Percentiles rank a stretch among this genome's conserved stretches.
Evolutionary conservation across 2,113 vertebrate genomes (phyloP).

Genomic region (Spilogale gracilis): DNA sequence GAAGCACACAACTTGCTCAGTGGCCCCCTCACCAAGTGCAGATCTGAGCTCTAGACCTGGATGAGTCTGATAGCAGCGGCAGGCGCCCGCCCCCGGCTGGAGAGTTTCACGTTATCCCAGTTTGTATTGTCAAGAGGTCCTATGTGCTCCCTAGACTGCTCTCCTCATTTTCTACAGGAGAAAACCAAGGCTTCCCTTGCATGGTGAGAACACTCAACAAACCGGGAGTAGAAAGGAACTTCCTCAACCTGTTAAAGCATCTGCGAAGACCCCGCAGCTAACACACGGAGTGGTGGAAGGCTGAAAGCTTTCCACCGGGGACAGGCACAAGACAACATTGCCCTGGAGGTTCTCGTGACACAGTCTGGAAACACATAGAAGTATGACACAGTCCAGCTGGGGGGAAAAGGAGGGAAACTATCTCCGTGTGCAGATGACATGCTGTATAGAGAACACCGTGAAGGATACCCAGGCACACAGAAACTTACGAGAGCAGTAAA

Average conservation of each 20-base stretch:
- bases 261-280: neutral
- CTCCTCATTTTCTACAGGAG: neutral
- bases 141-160: accelerated
- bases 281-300: no score
- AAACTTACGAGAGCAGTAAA: neutral
- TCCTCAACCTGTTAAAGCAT: neutral
- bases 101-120: neutral
- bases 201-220: neutral
- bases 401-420: neutral
- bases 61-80: neutral
- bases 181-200: neutral
- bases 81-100: accelerated
- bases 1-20: neutral
- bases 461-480: no score
- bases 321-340: neutral
- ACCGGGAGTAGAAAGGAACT: neutral
- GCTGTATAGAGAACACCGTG: neutral
- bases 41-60: neutral
- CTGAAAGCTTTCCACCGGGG: neutral
- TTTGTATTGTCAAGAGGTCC: neutral
- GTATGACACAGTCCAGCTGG: neutral
- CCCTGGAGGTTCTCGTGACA: neutral
- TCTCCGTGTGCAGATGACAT: neutral
- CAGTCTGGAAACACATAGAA: neutral
- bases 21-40: neutral